Evolutionary conservation across 2,113 vertebrate genomes (phyloP).

Genomic region (Gymnorhina tibicen): DNA sequence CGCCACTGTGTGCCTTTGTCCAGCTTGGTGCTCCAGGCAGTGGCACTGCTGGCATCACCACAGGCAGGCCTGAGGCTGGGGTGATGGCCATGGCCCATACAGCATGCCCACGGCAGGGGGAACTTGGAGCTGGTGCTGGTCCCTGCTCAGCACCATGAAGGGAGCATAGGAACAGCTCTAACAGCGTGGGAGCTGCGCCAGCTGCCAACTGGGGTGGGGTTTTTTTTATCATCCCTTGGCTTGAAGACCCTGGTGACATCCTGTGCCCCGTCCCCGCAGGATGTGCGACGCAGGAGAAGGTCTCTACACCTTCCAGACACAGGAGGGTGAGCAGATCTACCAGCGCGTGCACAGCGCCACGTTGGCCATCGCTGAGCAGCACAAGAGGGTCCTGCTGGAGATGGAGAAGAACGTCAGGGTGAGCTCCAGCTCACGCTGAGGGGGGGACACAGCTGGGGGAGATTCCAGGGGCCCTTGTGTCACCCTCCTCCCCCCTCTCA

Average conservation of each 20-base stretch:
- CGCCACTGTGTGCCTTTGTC: fast-evolving
- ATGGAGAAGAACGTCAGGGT: constrained; percentile 94
- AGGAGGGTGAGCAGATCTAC: constrained; percentile 95
- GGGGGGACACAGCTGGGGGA: background rate
- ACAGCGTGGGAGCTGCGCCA: background rate
- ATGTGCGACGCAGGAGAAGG: constrained; percentile 95
- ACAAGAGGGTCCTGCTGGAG: constrained; percentile 91
- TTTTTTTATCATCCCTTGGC: background rate
- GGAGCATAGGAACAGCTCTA: background rate
- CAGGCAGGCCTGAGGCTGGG: background rate
- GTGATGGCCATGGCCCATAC: background rate
- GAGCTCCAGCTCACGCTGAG: constrained; percentile 3
- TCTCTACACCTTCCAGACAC: constrained; percentile 96
- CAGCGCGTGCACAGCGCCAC: constrained; percentile 94
- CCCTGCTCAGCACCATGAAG: background rate
- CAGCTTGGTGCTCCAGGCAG: background rate
- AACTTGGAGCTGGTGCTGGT: background rate
- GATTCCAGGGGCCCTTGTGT: background rate
- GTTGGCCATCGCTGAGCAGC: constrained; percentile 91
- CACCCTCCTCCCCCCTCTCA: background rate
- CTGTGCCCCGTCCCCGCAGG: constrained; percentile 51
- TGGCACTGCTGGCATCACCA: background rate
- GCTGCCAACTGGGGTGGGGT: background rate
- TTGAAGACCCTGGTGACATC: background rate
- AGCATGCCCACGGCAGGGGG: fast-evolving